These are phyloP conservation scores for Brachionus manjavacas DNA, from an alignment of 1,140 invertebrate genomes.

Conservation along the genomic window DNA sequence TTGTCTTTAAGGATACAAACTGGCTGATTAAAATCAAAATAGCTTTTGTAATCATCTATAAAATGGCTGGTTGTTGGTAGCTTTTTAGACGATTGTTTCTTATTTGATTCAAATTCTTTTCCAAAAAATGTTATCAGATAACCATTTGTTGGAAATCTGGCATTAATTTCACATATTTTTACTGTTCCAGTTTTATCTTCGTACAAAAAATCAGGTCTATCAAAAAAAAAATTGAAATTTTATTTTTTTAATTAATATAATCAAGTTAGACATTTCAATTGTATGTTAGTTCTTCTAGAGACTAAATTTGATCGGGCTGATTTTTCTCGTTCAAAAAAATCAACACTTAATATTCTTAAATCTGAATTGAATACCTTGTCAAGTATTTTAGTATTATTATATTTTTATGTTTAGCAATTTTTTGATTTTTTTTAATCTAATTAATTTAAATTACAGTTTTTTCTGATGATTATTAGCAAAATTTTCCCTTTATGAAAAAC, in stretches of 20 bases:
- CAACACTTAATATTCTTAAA: too few relatives aligned
- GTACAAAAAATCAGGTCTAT: background rate
- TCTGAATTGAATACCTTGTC: too few relatives aligned
- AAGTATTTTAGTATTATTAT: too few relatives aligned
- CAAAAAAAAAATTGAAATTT: background rate
- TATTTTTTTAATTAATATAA: background rate
- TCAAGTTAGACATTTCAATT: too few relatives aligned
- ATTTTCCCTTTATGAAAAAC: too few relatives aligned
- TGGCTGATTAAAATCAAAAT: background rate
- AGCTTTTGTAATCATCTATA: background rate
- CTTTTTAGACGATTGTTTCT: background rate
- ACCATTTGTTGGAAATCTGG: slow-evolving; percentile 36
- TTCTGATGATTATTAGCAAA: too few relatives aligned
- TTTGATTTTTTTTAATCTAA: too few relatives aligned
- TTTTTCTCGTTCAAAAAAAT: too few relatives aligned
- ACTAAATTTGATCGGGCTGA: too few relatives aligned
- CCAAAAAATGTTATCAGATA: background rate
- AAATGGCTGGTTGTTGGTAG: background rate
- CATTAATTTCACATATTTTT: slow-evolving; percentile 36
- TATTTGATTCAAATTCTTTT: background rate
- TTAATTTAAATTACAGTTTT: too few relatives aligned
- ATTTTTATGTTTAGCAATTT: too few relatives aligned
- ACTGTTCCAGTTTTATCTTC: background rate
- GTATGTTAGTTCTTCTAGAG: too few relatives aligned
- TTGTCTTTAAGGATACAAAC: background rate